phyloP scores from a whole-genome alignment of 53 echinoderm and acorn worm genomes.

The Holothuria scabra region DNA sequence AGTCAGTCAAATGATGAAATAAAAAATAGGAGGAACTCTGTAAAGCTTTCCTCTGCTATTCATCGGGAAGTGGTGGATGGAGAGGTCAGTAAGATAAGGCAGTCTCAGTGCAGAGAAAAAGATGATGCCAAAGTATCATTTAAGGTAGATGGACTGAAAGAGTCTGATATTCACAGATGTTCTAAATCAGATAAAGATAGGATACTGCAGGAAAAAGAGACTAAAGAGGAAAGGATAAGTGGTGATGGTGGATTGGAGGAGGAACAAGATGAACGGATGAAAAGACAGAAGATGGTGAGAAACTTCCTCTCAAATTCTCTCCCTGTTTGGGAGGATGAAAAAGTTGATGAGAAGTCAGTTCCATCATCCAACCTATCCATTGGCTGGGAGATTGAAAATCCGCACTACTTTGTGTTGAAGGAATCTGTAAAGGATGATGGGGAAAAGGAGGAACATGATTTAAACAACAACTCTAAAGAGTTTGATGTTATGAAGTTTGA shows the following conservation, averaged over 20 bases:
- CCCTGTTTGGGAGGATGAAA: slow-evolving; percentile 33
- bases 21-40: neutral
- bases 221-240: neutral
- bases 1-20: neutral
- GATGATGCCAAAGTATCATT: too few species aligned
- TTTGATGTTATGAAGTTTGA: slow-evolving; percentile 20
- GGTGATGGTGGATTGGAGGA: neutral
- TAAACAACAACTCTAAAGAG: neutral
- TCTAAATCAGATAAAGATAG: too few species aligned
- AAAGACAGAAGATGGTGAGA: slow-evolving; percentile 6
- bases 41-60: neutral
- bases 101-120: too few species aligned
- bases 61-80: neutral
- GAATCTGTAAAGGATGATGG: neutral
- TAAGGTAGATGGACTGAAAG: too few species aligned
- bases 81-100: neutral
- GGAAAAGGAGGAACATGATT: neutral
- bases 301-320: slow-evolving; percentile 26
- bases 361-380: slow-evolving; percentile 3
- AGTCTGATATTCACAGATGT: too few species aligned
- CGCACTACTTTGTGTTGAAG: neutral
- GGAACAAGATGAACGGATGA: neutral
- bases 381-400: slow-evolving; percentile 37
- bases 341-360: neutral
- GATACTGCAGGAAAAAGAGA: too few species aligned